These are phyloP conservation scores for Lysandra bellargus DNA, from an alignment of 2,888 invertebrate species.

Conservation along the genomic window DNA sequence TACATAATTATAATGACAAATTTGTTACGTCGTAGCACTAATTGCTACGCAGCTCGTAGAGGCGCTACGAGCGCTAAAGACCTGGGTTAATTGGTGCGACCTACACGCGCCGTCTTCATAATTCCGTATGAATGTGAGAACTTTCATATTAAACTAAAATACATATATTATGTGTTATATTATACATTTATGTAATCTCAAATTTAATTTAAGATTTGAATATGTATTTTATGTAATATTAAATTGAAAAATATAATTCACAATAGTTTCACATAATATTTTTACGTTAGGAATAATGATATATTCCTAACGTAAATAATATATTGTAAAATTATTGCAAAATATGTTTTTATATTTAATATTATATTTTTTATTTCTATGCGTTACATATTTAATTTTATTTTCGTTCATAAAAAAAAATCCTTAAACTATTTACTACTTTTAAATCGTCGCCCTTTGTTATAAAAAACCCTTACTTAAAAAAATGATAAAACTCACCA, in stretches of 20 bases:
- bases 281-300: too few relatives aligned
- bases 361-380: too few relatives aligned
- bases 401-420: too few relatives aligned
- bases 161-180: background rate
- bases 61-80: slow-evolving; percentile 60
- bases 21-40: slow-evolving; percentile 66
- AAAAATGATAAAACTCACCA: slow-evolving; percentile 58
- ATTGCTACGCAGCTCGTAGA: slow-evolving; percentile 75
- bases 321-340: too few relatives aligned
- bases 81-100: slow-evolving; percentile 71
- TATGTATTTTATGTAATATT: background rate
- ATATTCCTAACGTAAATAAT: background rate
- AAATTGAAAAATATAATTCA: too few relatives aligned
- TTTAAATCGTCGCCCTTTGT: too few relatives aligned
- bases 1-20: slow-evolving; percentile 27
- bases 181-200: background rate
- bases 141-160: slow-evolving; percentile 21
- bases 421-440: too few relatives aligned
- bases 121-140: slow-evolving; percentile 12
- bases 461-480: too few relatives aligned
- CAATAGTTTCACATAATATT: too few relatives aligned
- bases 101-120: slow-evolving; percentile 35
- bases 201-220: background rate
- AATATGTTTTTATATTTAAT: too few relatives aligned
- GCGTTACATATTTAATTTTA: too few relatives aligned